phyloP scores from a whole-genome alignment of 2,888 invertebrate genomes.

The Clanis bilineata region DNA sequence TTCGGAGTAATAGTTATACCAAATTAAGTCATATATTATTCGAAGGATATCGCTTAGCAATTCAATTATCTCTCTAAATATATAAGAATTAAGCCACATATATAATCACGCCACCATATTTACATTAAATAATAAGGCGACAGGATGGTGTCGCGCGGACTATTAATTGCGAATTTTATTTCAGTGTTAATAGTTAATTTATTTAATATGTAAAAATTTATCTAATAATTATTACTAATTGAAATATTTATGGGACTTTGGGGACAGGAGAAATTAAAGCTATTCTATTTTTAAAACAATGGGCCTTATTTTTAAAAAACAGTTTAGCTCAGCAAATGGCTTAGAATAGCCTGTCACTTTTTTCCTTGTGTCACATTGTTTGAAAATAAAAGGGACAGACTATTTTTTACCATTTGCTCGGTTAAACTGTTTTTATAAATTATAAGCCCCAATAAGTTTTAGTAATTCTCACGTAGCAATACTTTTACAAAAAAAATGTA shows the following conservation, averaged over 20 bases:
- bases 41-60: not conserved
- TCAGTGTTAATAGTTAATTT: not conserved
- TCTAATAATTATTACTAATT: not conserved
- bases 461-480: no score
- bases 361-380: no score
- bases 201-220: not conserved
- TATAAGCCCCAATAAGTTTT: no score
- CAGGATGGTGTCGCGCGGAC: not conserved
- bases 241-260: not conserved
- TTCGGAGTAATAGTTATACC: not conserved
- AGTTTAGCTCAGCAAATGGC: no score
- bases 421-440: no score
- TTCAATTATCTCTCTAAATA: not conserved
- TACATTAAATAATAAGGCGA: not conserved
- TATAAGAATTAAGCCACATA: not conserved
- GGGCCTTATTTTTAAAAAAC: no score
- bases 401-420: no score
- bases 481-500: no score
- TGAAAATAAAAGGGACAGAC: no score
- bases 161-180: not conserved
- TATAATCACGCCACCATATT: not conserved
- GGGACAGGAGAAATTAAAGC: not conserved
- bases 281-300: no score
- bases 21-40: not conserved
- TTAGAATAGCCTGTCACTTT: no score